These are phyloP conservation scores for Calameuta pallipes DNA, from an alignment of 2,888 invertebrate species.

Conservation along the genomic window DNA sequence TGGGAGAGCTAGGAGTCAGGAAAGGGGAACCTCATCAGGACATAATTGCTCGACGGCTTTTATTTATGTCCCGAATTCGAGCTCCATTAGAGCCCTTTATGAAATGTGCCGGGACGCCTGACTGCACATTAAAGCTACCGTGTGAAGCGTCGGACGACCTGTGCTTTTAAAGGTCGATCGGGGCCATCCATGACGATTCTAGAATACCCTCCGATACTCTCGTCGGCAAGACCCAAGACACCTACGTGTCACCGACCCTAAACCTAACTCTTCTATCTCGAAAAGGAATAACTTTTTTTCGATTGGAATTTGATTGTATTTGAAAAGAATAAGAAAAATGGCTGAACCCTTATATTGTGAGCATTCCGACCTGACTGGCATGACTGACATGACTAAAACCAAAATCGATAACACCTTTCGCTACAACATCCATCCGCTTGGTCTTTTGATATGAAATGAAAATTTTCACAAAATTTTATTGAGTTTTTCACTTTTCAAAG, in stretches of 20 bases:
- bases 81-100: slow-evolving; percentile 6
- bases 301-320: neutral
- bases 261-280: neutral
- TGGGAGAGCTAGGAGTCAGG: neutral
- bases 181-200: neutral
- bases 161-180: neutral
- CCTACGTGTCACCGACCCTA: neutral
- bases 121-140: neutral
- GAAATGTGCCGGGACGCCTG: slow-evolving; percentile 8
- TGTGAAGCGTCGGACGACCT: neutral
- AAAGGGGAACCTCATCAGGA: slow-evolving; percentile 15
- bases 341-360: neutral
- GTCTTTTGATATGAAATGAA: neutral
- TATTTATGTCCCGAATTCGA: slow-evolving; percentile 18
- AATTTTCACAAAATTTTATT: neutral
- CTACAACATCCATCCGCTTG: neutral
- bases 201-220: neutral
- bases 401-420: neutral
- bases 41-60: slow-evolving; percentile 16
- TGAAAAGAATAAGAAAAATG: neutral
- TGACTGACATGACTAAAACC: no score
- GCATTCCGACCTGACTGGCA: no score
- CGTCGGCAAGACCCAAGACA: neutral
- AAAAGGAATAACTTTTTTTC: neutral
- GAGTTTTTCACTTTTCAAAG: neutral